Evolutionary conservation across 2,888 invertebrate species (phyloP).

Genomic region (Orthosia incerta): DNA sequence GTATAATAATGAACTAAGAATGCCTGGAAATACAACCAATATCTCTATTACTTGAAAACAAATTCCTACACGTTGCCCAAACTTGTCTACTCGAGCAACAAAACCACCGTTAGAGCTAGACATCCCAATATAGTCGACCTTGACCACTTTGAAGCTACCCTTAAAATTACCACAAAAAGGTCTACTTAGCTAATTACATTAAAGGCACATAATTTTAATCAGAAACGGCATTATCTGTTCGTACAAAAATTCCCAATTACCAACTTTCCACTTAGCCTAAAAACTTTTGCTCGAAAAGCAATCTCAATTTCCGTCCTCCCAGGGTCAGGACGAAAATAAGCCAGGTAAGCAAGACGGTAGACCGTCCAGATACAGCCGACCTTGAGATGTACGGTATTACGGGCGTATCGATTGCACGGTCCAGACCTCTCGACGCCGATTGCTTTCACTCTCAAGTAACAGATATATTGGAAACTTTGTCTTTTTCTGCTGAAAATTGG

Average conservation of each 20-base stretch:
- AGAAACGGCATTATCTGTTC: background rate
- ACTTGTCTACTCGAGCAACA: background rate
- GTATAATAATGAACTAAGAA: too few relatives aligned
- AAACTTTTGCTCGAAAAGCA: conserved; percentile 22
- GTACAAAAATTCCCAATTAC: background rate
- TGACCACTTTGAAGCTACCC: background rate
- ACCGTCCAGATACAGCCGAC: conserved; percentile 44
- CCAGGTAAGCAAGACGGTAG: conserved; percentile 26
- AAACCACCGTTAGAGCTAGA: background rate
- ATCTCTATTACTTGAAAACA: too few relatives aligned
- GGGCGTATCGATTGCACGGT: conserved; percentile 55
- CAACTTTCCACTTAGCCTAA: background rate
- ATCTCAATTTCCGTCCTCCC: conserved; percentile 21
- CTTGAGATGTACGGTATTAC: conserved; percentile 39
- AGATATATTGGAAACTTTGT: conserved; percentile 9
- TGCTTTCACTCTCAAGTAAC: conserved; percentile 51
- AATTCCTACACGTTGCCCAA: background rate
- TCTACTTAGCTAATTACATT: background rate
- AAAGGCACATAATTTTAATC: background rate
- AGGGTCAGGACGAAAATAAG: conserved; percentile 35
- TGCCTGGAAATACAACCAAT: too few relatives aligned
- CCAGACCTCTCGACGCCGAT: conserved; percentile 56
- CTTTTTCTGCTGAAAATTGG: conserved; percentile 16
- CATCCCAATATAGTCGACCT: background rate
- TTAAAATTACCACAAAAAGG: background rate